Base-by-base conservation (phyloP, 1,140 invertebrate genomes). In the Agraylea sexmaculata region DNA sequence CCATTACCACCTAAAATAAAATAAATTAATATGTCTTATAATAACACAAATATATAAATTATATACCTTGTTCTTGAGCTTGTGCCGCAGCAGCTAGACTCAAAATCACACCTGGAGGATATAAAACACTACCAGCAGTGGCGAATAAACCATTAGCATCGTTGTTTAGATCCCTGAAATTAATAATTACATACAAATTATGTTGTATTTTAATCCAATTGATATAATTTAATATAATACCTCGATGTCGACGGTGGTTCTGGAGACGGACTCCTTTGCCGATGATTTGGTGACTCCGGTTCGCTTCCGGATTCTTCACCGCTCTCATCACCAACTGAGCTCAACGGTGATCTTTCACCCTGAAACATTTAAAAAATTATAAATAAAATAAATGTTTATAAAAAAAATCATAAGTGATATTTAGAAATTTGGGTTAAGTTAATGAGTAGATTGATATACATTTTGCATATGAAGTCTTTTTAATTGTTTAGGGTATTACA, bases 241-340 rank as follows among this genome's bases (percentile, higher is more conserved):
- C 39, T 41, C 11, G 30, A 7, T 15, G 17, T 11, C n/a, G 33
- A 34, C 19, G 39, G 34, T n/a, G 29, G 12, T 33, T 47, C 49
- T 8, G 49, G 45, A 3, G 42, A 42, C 12, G 49, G 45, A 40
- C 45, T 51, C 17, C 47, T 40, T 8, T 45, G 47, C 54, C 60
- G 60, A n/a, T 62, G 59, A 12, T 53, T 54, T 0, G 62, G 62
- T 0, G 62, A 68, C 43, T 68, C 65, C 2, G 60, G 61, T 29
- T 66, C 64, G 31, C 65, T 68, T 40, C 64, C 65, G 12, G 63
- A 66, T 45, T 68, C 65, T 37, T 68, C 65, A 0, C 64, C 62
- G 29, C 65, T 68, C 41, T 68, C 65, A 41, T 68, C 65, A 0
- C 57, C 63, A 12, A 59, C 64, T 3, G 65, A 63, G 16, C 41